Percentiles rank a stretch among this genome's conserved stretches.
phyloP scores from a whole-genome alignment of 2,888 invertebrate genomes.

The Aporophyla lueneburgensis region DNA sequence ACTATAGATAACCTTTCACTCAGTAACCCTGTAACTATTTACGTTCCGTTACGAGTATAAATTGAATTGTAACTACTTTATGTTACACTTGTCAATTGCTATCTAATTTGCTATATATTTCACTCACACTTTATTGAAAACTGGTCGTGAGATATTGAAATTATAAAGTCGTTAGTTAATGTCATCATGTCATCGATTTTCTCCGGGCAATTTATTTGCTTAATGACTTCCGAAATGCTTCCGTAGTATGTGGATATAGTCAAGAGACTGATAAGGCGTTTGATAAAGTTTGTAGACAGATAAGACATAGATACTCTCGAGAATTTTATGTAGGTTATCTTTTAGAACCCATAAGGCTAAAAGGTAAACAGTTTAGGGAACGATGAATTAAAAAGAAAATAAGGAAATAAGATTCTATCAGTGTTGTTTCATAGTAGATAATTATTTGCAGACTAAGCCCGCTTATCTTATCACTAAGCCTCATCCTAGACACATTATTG shows the following conservation, averaged over 20 bases:
- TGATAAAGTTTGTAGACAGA: slow-evolving; percentile 5
- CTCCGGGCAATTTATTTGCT: not conserved
- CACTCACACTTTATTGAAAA: slow-evolving; percentile 27
- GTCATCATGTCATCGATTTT: not conserved
- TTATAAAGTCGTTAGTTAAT: not conserved
- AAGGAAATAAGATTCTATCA: not conserved
- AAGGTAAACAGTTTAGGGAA: not conserved
- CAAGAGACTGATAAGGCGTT: slow-evolving; percentile 7
- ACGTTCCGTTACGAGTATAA: slow-evolving; percentile 44
- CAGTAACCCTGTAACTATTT: slow-evolving; percentile 52
- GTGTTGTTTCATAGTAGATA: not conserved
- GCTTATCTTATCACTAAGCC: slow-evolving; percentile 61
- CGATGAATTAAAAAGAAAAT: not conserved
- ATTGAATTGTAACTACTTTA: slow-evolving; percentile 46
- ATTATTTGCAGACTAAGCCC: slow-evolving; percentile 23
- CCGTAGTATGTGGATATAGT: not conserved
- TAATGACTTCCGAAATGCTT: not conserved
- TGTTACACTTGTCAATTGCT: slow-evolving; percentile 49
- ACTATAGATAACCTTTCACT: slow-evolving; percentile 49
- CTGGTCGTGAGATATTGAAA: not conserved
- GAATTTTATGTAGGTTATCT: not conserved
- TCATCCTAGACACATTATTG: slow-evolving; percentile 52
- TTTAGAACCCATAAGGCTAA: not conserved
- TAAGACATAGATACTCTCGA: not conserved
- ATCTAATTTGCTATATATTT: slow-evolving; percentile 42